Conservation (phyloP, 2,888 invertebrate species). For the Deroplatys truncata region DNA sequence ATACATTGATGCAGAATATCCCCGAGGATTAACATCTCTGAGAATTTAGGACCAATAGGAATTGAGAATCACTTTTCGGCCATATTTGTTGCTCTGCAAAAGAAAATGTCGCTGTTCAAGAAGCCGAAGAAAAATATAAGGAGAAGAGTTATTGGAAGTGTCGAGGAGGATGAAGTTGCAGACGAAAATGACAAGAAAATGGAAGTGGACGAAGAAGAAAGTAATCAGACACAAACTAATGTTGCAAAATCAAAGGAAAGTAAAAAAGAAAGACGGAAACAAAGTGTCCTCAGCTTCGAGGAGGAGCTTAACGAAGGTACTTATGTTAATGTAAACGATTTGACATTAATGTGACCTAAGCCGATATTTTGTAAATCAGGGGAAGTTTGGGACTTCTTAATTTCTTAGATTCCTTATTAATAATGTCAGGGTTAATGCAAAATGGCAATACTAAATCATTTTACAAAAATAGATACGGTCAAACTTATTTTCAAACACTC, state of each 20-base stretch:
- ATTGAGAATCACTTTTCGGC: not conserved
- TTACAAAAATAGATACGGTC: no score
- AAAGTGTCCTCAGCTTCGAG: constrained; percentile 70
- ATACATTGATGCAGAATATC: no score
- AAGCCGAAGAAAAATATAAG: constrained; percentile 82
- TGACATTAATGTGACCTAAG: no score
- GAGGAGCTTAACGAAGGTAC: constrained; percentile 59
- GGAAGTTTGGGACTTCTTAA: no score
- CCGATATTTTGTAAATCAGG: no score
- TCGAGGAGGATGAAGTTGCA: constrained; percentile 33
- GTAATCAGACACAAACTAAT: constrained; percentile 30
- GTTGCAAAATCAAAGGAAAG: constrained; percentile 34
- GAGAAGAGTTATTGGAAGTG: constrained; percentile 36
- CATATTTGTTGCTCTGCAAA: not conserved
- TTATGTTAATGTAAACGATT: constrained; percentile 15
- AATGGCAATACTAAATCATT: no score
- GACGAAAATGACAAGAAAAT: constrained; percentile 35
- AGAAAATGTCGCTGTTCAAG: constrained; percentile 74
- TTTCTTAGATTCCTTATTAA: no score
- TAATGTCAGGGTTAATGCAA: no score
- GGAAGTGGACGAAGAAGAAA: constrained; percentile 33
- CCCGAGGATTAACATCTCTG: not conserved
- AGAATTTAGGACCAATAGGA: not conserved
- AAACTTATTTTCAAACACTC: no score
- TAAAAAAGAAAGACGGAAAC: constrained; percentile 47